These are phyloP conservation scores for Andrena bicolor DNA, from an alignment of 2,888 invertebrate species.

Conservation along the genomic window DNA sequence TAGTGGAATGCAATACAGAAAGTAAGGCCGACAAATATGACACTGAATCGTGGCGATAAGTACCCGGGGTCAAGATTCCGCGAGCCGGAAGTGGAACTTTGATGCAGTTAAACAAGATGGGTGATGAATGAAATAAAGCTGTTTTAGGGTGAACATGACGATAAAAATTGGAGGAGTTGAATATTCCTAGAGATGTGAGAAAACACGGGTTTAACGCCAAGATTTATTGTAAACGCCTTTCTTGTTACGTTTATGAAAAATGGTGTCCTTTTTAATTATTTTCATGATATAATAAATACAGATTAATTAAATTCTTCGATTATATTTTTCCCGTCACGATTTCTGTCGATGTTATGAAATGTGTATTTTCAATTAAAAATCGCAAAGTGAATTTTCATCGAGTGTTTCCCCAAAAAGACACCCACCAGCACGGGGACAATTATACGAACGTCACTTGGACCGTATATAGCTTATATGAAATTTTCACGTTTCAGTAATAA, in stretches of 20 bases:
- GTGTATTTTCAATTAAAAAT: neutral
- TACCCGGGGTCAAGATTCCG: neutral
- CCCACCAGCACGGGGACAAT: neutral
- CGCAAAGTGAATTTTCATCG: neutral
- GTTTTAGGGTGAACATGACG: neutral
- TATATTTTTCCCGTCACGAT: too few relatives aligned
- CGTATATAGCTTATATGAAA: neutral
- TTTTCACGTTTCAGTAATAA: neutral
- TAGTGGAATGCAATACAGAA: conserved; percentile 31
- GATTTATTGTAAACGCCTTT: neutral
- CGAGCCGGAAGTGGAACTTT: neutral
- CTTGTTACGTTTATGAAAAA: too few relatives aligned
- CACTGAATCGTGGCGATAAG: conserved; percentile 32
- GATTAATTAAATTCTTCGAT: too few relatives aligned
- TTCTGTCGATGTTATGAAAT: too few relatives aligned
- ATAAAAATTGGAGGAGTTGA: neutral
- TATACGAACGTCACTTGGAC: neutral
- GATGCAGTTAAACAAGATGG: neutral
- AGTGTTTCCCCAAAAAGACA: neutral
- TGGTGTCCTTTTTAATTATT: too few relatives aligned
- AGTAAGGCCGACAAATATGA: conserved; percentile 17
- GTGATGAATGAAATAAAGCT: neutral
- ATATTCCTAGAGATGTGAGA: neutral
- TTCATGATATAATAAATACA: too few relatives aligned
- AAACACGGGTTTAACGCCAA: neutral